Evolutionary conservation across 2,113 vertebrate species (phyloP).

Genomic region (Orthonyx spaldingii): DNA sequence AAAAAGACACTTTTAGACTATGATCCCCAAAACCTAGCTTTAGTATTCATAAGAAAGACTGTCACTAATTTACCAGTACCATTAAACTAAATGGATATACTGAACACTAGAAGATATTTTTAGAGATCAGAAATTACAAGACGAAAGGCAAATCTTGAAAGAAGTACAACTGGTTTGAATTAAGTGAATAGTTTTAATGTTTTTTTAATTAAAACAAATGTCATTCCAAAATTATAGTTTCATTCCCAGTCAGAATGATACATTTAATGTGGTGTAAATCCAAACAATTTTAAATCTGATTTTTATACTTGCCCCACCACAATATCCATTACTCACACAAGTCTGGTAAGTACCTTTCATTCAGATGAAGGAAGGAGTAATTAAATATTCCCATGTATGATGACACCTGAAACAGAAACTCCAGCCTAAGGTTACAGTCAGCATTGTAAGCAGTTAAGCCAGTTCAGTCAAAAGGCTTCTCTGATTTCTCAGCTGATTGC

Average conservation of each 20-base stretch:
- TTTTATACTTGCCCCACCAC: not conserved
- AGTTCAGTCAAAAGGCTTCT: not conserved
- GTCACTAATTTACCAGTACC: not conserved
- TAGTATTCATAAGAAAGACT: not conserved
- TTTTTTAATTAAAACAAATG: not conserved
- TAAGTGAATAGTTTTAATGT: not conserved
- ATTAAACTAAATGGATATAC: not conserved
- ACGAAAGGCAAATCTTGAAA: not conserved
- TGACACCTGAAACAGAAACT: conserved; percentile 32
- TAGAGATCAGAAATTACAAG: not conserved
- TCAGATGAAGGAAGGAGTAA: not conserved
- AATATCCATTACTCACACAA: not conserved
- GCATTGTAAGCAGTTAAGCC: not conserved
- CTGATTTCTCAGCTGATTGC: conserved; percentile 6
- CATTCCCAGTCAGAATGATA: not conserved
- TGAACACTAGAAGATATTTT: not conserved
- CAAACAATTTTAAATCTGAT: not conserved
- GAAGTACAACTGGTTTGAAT: not conserved
- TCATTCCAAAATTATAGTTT: not conserved
- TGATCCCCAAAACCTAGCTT: not conserved
- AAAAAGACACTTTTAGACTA: not conserved
- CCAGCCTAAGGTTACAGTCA: not conserved
- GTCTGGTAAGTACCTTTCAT: not conserved
- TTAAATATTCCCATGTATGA: not conserved
- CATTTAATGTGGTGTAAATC: not conserved